phyloP scores from a whole-genome alignment of 2,797 vertebrate genomes.

The Paguma larvata region DNA sequence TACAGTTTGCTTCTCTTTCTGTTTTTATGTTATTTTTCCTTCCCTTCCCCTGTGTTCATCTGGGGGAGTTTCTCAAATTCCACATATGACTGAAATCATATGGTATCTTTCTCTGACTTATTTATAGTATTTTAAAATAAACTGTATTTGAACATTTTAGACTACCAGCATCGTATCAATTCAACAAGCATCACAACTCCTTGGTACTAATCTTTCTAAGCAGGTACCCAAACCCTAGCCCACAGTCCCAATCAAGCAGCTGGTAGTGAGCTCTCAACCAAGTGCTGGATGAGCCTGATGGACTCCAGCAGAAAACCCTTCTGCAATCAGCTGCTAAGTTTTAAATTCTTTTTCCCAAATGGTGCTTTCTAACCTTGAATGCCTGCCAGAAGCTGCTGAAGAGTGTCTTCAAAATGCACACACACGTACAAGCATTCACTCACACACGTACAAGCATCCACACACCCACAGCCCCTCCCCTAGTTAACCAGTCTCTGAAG shows the following conservation, averaged over 20 bases:
- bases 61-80: too few species aligned
- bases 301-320: not conserved
- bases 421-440: not conserved
- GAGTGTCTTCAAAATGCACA: not conserved
- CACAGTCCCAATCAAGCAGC: not conserved
- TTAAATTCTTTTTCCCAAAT: not conserved
- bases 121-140: not conserved
- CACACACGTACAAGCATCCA: too few species aligned
- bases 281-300: not conserved
- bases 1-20: too few species aligned
- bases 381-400: not conserved
- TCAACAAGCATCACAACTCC: not conserved
- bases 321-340: not conserved
- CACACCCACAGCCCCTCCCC: not conserved
- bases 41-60: too few species aligned
- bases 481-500: not conserved
- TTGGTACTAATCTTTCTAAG: not conserved
- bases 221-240: not conserved
- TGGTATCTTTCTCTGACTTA: too few species aligned
- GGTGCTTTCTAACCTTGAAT: not conserved
- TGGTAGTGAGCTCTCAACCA: not conserved
- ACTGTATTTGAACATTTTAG: not conserved
- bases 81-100: too few species aligned
- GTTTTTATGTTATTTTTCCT: too few species aligned
- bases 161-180: not conserved